Base-by-base conservation (phyloP, 1,140 invertebrate species). In the Zaprionus kolodkinae region DNA sequence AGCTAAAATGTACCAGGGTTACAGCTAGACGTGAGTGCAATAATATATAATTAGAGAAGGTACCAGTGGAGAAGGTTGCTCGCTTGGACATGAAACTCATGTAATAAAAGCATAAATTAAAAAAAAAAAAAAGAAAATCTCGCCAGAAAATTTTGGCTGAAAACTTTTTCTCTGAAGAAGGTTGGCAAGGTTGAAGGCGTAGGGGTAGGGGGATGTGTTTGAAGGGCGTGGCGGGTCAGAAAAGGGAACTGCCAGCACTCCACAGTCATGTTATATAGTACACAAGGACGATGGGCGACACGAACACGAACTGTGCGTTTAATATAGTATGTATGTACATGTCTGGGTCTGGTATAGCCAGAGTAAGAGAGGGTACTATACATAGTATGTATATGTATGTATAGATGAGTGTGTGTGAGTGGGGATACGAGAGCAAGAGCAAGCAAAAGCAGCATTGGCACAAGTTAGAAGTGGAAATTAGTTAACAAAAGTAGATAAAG, bases 281-380 rank as follows among this genome's bases (percentile, higher is more conserved):
- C 35, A 43, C 55, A 59, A 48, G 52, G 21, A 45, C 50, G 40
- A 33, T 21, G 66, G 59, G 65, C 66, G 38, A 35, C 33, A 35
- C 10, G 33, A 74, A 73, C 65, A 70, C 27, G 27, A 75, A 75
- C 59, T 75, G 67, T 70, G 72, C 59, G 59, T 71, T 71, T 63
- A 62, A 40, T 52, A 59, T 57, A 75, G 21, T 21, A 21, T 21
- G 21, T 21, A 21, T 21, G n/a, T n/a, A n/a, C 54, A 59, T 15
- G 33, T 59, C 17, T 60, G 30, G 27, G 40, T 17, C 36, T 9
- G 11, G 43, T 12, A 33, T 40, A 17, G 27, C 33, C 38, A 17
- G 43, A 50, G 40, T 35, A n/a, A 43, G 9, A 45, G 10, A 54
- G 21, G 40, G n/a, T 15, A 43, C 13, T 30, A 54, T 54, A 12